Evolutionary conservation across 2,888 invertebrate genomes (phyloP), one percentile per base, ranked within the genome.

Genomic region (Gerris lacustris): DNA sequence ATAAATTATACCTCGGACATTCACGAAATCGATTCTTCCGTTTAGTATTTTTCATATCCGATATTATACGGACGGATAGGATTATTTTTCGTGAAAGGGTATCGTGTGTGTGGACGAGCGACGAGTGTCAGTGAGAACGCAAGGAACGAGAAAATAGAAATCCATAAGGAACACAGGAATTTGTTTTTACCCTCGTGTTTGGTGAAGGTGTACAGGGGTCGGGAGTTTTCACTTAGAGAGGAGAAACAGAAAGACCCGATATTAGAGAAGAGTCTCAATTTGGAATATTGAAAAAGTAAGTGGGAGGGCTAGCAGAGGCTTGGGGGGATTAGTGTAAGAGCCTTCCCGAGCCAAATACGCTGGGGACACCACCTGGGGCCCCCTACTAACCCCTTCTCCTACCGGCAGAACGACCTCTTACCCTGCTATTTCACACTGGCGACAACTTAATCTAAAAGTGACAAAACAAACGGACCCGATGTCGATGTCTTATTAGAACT

Each of bases 221-320:
- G 2, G 5, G 55, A 55, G 55, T 55, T 55, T 55, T 55, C 15
- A 55, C 55, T 55, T 55, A 55, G 55, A 55, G 9, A 55, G 15
- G 4, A 55, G 15, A 55, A 55, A 55, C 9, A 15, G 47, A 11
- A 47, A 11, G 15, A 55, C 11, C 11, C 55, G 15, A 55, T 55
- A 55, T 55, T 55, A 55, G 55, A 55, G 15, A 55, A 55, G 55
- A 55, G 11, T 15, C 55, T 55, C 55, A 55, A 55, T 55, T 55
- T 55, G 55, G 55, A 55, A 55, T 55, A 55, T 55, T 55, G 55
- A 47, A 47, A 47, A 47, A 47, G 47, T 47, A 47, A 47, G 47
- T 47, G 47, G 11, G 47, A 47, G 47, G 47, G 47, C 7, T 7
- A 47, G 11, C 11, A 11, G 47, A 47, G 47, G n/a, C n/a, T n/a